These are phyloP conservation scores for Myocastor coypus DNA, from an alignment of 2,113 vertebrate genomes.

Conservation along the genomic window DNA sequence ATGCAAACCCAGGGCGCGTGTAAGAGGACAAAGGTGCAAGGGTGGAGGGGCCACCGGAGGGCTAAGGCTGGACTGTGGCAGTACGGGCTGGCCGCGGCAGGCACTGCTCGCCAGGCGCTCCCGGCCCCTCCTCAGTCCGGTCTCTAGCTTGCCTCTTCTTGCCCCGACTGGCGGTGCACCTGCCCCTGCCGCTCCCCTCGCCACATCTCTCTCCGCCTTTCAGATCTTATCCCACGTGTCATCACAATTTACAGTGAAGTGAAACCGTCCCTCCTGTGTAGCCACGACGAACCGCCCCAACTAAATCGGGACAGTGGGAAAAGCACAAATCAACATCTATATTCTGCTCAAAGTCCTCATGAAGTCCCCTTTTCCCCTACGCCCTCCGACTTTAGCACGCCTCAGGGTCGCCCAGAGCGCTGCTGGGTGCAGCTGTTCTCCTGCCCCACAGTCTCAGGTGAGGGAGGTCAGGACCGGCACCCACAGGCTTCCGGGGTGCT, in stretches of 20 bases:
- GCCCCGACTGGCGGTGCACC: background rate
- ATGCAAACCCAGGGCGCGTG: background rate
- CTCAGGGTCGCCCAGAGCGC: background rate
- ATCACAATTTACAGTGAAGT: background rate
- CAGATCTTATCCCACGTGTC: background rate
- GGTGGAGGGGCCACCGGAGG: background rate
- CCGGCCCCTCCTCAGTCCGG: background rate
- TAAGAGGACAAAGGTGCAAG: background rate
- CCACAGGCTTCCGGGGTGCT: background rate
- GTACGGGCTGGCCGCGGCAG: rapidly evolving
- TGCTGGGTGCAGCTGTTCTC: background rate
- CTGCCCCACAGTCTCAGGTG: background rate
- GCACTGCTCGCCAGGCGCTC: background rate
- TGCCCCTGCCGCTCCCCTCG: background rate
- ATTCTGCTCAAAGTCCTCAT: background rate
- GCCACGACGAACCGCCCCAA: background rate
- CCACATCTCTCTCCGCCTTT: background rate
- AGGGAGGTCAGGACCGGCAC: background rate
- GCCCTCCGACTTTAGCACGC: background rate
- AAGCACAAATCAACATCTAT: background rate
- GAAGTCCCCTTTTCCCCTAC: background rate
- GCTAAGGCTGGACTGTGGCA: background rate
- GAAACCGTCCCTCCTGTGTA: background rate
- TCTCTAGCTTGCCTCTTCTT: no score
- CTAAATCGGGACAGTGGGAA: background rate